Conservation (phyloP, 2,797 vertebrate species). For the Bovichtus variegatus region DNA sequence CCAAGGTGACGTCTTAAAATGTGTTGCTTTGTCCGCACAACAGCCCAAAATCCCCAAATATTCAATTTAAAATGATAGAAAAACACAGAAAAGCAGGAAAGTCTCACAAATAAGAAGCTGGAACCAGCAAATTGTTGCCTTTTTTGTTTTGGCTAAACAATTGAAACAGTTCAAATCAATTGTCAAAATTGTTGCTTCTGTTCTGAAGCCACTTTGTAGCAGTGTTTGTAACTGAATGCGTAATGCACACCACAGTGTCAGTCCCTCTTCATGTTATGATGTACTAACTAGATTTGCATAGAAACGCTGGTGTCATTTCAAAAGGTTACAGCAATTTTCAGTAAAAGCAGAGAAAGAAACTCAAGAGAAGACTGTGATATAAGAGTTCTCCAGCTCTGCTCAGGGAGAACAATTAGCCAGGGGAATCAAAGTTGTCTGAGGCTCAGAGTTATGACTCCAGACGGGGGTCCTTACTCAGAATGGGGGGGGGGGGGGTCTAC, state of each 20-base stretch:
- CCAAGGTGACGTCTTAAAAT: too few relatives aligned
- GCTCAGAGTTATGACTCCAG: conserved; percentile 37
- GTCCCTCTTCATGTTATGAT: neutral
- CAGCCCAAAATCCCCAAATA: neutral
- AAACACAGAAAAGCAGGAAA: neutral
- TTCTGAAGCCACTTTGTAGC: neutral
- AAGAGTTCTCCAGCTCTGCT: neutral
- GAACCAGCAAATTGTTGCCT: neutral
- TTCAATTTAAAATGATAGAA: too few relatives aligned
- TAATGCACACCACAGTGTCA: neutral
- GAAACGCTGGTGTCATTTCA: neutral
- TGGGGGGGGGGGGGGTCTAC: neutral
- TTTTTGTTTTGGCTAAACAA: neutral
- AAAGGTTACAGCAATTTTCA: neutral
- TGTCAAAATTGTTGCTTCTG: neutral
- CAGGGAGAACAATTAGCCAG: conserved; percentile 16
- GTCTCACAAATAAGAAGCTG: neutral
- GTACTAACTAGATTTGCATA: too few relatives aligned
- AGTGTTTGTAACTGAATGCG: neutral
- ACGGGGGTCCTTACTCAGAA: conserved; percentile 21
- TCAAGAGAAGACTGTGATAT: neutral
- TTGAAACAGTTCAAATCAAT: neutral
- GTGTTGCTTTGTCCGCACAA: neutral
- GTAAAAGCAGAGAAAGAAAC: neutral
- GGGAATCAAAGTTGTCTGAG: conserved; percentile 23